These are phyloP conservation scores for Coccyzus lansbergi DNA, from an alignment of 2,797 vertebrate species.

Conservation along the genomic window DNA sequence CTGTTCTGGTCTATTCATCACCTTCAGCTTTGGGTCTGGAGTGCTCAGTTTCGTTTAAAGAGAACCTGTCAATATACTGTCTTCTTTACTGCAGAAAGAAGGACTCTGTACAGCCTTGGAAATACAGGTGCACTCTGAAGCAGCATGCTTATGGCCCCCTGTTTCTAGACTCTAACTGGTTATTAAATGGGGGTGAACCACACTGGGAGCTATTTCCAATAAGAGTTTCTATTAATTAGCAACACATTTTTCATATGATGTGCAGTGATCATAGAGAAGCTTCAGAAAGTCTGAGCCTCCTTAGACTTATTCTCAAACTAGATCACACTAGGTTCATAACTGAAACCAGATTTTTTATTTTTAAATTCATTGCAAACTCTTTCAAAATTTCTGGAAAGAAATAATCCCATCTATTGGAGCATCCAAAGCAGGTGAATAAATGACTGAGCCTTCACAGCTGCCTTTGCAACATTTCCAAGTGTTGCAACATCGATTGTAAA, in stretches of 20 bases:
- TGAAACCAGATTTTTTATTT: neutral
- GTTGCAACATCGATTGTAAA: neutral
- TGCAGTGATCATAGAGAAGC: neutral
- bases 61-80: rapidly evolving
- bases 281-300: neutral
- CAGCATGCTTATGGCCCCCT: neutral
- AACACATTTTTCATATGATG: neutral
- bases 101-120: neutral
- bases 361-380: neutral
- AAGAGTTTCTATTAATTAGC: neutral
- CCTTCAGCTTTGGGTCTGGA: neutral
- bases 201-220: neutral
- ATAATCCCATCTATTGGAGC: neutral
- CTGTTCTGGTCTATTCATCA: neutral
- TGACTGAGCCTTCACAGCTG: neutral
- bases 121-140: neutral
- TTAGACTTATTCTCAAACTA: neutral
- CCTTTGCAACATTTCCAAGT: neutral
- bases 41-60: neutral
- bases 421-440: neutral
- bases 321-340: neutral
- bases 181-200: neutral
- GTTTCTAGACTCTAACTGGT: neutral
- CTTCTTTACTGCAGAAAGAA: neutral
- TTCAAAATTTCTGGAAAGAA: neutral